These are phyloP conservation scores for Euclidia mi DNA, from an alignment of 2,888 invertebrate species.

Conservation along the genomic window DNA sequence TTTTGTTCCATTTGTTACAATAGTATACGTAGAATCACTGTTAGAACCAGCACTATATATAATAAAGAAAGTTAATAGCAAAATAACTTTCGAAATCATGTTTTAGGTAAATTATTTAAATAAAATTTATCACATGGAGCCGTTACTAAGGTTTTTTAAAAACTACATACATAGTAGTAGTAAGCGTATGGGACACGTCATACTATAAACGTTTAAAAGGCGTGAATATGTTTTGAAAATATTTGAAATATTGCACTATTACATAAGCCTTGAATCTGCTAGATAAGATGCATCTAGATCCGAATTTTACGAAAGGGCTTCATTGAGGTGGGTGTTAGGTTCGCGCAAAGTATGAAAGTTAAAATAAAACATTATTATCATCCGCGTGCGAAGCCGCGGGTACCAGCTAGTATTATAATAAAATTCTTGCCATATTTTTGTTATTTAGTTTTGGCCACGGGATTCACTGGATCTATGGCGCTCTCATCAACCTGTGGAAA, in stretches of 20 bases:
- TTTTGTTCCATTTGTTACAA: conserved; percentile 63
- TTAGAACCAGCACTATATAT: conserved; percentile 10
- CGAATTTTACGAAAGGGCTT: no score
- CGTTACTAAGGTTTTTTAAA: background rate
- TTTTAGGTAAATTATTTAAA: background rate
- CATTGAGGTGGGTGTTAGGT: no score
- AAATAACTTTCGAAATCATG: no score
- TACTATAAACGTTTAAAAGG: conserved; percentile 58
- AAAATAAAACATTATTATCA: no score
- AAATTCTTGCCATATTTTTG: no score
- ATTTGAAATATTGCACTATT: conserved; percentile 20
- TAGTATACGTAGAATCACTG: conserved; percentile 45
- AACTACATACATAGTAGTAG: background rate
- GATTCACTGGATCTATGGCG: no score
- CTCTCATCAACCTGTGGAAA: no score
- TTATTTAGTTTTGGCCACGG: no score
- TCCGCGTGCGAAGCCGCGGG: no score
- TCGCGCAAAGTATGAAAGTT: no score
- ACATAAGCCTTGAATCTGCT: background rate
- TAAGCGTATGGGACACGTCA: conserved; percentile 59
- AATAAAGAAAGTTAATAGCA: conserved; percentile 4
- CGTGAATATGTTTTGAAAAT: conserved; percentile 73
- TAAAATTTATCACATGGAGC: conserved; percentile 10
- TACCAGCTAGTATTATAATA: no score
- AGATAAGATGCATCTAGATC: conserved; percentile 5